phyloP scores from a whole-genome alignment of 2,113 vertebrate genomes.

The Echinops telfairi region DNA sequence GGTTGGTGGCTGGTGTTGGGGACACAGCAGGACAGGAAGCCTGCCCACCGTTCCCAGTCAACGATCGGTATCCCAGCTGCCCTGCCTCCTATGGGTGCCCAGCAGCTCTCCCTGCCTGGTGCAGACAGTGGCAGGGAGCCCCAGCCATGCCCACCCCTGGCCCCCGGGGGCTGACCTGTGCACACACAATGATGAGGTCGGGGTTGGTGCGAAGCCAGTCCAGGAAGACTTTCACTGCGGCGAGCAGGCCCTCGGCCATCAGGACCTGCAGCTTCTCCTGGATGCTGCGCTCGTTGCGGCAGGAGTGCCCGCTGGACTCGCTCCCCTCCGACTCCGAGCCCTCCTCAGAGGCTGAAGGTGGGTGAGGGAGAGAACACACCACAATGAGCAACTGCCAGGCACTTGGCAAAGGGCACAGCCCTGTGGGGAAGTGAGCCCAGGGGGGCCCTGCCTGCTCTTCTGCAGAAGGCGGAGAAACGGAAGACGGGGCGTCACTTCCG shows the following conservation, averaged over 20 bases:
- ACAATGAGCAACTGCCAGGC: neutral
- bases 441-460: neutral
- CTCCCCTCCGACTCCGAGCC: constrained; percentile 95
- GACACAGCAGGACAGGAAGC: neutral
- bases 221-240: constrained; percentile 96
- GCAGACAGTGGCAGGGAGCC: neutral
- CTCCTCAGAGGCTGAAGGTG: constrained; percentile 85
- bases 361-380: neutral
- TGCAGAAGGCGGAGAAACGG: neutral
- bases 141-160: neutral
- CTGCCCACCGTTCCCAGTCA: neutral
- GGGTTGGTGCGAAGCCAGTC: constrained; percentile 98
- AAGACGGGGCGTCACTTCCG: neutral
- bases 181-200: constrained; percentile 97
- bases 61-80: neutral
- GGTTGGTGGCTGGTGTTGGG: neutral
- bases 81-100: neutral
- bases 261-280: constrained; percentile 95
- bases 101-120: too few species aligned
- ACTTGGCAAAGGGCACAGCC: neutral
- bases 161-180: constrained; percentile 87
- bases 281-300: constrained; percentile 92
- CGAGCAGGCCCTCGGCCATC: constrained; percentile 94
- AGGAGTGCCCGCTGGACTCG: constrained; percentile 91
- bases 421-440: neutral